Conservation (phyloP, 2,113 vertebrate species). For the Peromyscus maniculatus region DNA sequence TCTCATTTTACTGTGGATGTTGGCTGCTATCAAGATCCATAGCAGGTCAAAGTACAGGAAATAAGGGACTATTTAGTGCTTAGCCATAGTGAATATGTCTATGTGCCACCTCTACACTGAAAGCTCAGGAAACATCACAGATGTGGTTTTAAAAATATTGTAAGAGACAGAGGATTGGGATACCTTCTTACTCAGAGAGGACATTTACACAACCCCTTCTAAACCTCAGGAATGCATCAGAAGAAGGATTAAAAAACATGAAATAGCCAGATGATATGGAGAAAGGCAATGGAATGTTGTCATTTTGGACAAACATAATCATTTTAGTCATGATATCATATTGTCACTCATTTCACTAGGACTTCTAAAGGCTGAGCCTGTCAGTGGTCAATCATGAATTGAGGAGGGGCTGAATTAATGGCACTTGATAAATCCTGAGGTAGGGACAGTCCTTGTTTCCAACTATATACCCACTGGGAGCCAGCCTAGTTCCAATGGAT, state of each 20-base stretch:
- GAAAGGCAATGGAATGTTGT: too few relatives aligned
- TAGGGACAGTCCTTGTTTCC: neutral
- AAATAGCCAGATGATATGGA: neutral
- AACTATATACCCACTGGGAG: too few relatives aligned
- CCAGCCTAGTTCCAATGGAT: neutral
- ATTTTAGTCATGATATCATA: neutral
- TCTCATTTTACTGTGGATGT: neutral
- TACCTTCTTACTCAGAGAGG: neutral
- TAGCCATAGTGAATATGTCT: too few relatives aligned
- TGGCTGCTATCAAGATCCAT: neutral
- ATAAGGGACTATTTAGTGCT: too few relatives aligned
- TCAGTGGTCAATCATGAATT: neutral
- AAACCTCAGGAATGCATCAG: neutral
- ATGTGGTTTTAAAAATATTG: neutral
- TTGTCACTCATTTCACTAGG: neutral
- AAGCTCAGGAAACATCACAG: too few relatives aligned
- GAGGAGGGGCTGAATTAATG: neutral
- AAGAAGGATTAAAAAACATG: neutral
- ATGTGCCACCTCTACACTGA: neutral
- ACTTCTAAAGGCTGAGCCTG: neutral
- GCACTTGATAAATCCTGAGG: too few relatives aligned
- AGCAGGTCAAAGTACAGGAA: neutral
- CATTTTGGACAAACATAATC: too few relatives aligned
- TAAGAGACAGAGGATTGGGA: neutral
- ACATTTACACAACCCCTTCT: neutral